These are phyloP conservation scores for Chlorodrepanis virens DNA, from an alignment of 2,113 vertebrate species.

Conservation along the genomic window DNA sequence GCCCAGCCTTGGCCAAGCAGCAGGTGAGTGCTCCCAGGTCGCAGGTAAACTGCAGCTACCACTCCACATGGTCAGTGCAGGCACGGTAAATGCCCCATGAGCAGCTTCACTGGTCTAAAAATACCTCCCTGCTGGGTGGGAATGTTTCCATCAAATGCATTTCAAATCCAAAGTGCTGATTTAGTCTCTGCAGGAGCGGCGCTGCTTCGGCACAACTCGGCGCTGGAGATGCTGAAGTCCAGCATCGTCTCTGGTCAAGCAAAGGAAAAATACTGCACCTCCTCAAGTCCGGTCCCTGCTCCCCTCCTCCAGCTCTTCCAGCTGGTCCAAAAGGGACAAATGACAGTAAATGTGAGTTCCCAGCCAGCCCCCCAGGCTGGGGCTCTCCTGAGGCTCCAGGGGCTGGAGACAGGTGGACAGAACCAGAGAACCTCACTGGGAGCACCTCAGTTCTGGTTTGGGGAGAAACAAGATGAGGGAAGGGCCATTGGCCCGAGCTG, in stretches of 20 bases:
- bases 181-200: background rate
- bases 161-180: background rate
- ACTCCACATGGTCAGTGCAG: background rate
- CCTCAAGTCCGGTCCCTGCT: background rate
- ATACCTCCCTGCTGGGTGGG: slow-evolving; percentile 5
- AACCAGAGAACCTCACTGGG: rapidly evolving
- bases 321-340: background rate
- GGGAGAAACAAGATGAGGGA: background rate
- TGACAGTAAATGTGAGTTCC: background rate
- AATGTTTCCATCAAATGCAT: background rate
- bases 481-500: rapidly evolving
- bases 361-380: background rate
- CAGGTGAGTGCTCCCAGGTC: background rate
- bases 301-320: background rate
- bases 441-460: background rate
- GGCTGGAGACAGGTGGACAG: background rate
- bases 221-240: background rate
- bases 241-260: background rate
- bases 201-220: background rate
- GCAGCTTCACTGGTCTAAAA: slow-evolving; percentile 27
- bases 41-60: background rate
- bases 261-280: background rate
- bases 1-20: background rate
- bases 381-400: background rate
- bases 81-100: background rate